Evolutionary conservation across 2,113 vertebrate genomes (phyloP).

Genomic region (Ophiodon elongatus): DNA sequence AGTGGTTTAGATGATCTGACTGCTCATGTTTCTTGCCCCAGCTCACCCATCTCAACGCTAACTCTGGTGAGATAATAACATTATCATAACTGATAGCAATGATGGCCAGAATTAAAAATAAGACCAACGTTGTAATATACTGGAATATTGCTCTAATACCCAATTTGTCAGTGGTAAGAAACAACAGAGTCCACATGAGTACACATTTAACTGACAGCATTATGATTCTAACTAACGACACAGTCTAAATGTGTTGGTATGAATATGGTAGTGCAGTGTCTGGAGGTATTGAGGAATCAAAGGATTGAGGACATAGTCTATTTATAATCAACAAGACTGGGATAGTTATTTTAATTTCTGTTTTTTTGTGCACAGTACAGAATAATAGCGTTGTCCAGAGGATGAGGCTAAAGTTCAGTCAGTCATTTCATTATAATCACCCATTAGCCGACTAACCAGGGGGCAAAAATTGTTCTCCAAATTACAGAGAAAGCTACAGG

Average conservation of each 20-base stretch:
- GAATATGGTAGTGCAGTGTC: background rate
- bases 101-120: conserved; percentile 6
- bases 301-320: background rate
- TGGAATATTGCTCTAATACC: background rate
- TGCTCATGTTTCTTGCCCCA: background rate
- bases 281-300: background rate
- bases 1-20: background rate
- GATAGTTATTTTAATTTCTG: background rate
- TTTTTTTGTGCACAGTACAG: conserved; percentile 8
- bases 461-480: conserved; percentile 45
- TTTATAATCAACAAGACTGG: background rate
- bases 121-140: background rate
- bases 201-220: background rate
- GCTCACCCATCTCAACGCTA: background rate
- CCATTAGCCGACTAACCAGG: conserved; percentile 68
- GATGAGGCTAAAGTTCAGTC: conserved; percentile 42
- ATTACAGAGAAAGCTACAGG: conserved; percentile 57
- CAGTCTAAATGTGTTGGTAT: background rate
- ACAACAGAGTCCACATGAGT: background rate
- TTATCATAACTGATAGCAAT: background rate
- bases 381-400: conserved; percentile 24
- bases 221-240: background rate
- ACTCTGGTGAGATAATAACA: background rate
- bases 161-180: background rate
- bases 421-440: conserved; percentile 75